These are phyloP conservation scores for Andrena flavipes DNA, from an alignment of 2,888 invertebrate genomes.

Conservation along the genomic window DNA sequence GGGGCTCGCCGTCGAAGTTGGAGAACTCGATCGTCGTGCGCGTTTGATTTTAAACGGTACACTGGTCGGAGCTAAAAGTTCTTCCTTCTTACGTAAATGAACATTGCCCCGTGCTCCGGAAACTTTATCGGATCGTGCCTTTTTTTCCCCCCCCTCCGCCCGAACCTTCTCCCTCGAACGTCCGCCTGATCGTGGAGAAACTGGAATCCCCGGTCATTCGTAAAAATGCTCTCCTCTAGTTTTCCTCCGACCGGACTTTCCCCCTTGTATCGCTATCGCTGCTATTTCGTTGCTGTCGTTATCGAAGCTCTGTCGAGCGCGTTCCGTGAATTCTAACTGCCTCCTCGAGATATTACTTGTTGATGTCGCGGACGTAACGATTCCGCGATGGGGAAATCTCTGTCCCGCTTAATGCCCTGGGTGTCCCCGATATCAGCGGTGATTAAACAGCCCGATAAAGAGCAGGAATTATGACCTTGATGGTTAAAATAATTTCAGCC, in stretches of 20 bases:
- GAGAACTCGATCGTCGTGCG: conserved; percentile 38
- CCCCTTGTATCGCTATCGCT: conserved; percentile 20
- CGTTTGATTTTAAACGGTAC: conserved; percentile 51
- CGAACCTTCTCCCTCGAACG: neutral
- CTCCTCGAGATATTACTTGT: conserved; percentile 46
- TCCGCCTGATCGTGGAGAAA: neutral
- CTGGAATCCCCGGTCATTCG: conserved; percentile 20
- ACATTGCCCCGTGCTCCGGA: conserved; percentile 14
- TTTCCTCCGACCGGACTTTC: neutral
- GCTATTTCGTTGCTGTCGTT: conserved; percentile 22
- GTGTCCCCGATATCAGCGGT: neutral
- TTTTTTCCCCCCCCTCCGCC: conserved; percentile 12
- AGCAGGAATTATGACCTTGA: too few species aligned
- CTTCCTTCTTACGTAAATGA: conserved; percentile 49
- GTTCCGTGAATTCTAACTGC: conserved; percentile 6
- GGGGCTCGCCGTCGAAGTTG: conserved; percentile 25
- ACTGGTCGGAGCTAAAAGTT: conserved; percentile 21
- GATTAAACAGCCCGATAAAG: neutral
- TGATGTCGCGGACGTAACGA: conserved; percentile 33
- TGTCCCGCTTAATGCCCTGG: neutral
- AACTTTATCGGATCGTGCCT: conserved; percentile 36
- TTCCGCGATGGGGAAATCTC: conserved; percentile 4
- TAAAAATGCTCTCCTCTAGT: neutral
- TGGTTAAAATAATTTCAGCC: neutral
- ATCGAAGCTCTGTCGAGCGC: conserved; percentile 10